Percentiles rank a stretch among this genome's conserved stretches.
These are phyloP conservation scores for Trissoscelio sp. DNA, from an alignment of 2,888 invertebrate genomes.

Conservation along the genomic window DNA sequence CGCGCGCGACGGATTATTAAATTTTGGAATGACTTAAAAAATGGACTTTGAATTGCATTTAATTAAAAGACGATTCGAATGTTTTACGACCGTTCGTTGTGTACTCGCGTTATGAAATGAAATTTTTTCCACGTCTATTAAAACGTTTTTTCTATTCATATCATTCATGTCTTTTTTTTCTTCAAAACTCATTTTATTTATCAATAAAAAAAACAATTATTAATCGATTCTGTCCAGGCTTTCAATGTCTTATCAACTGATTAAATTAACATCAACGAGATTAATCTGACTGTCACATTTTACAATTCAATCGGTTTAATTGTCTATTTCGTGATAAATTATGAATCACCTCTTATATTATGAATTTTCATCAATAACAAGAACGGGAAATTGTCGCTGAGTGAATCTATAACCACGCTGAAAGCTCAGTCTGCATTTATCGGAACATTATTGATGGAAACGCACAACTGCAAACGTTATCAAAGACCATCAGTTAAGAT, in stretches of 20 bases:
- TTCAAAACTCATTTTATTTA: no score
- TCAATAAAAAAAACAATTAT: no score
- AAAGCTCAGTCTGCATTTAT: slow-evolving; percentile 42
- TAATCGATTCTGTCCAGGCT: no score
- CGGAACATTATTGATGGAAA: slow-evolving; percentile 41
- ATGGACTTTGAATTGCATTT: slow-evolving; percentile 10
- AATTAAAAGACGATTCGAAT: slow-evolving; percentile 14
- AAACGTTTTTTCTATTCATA: no score
- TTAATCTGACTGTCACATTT: background rate
- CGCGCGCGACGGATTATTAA: slow-evolving; percentile 20
- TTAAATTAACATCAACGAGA: no score
- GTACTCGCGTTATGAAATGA: background rate
- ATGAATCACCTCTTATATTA: background rate
- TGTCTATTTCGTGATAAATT: slow-evolving; percentile 16
- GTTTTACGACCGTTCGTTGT: background rate
- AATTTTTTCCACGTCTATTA: background rate
- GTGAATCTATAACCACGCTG: slow-evolving; percentile 33
- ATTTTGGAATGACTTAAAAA: slow-evolving; percentile 11
- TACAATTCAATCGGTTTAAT: slow-evolving; percentile 1
- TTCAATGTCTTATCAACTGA: no score
- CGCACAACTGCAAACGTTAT: slow-evolving; percentile 18
- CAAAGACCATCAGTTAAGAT: slow-evolving; percentile 41
- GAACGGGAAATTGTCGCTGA: slow-evolving; percentile 22
- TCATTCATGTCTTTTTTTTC: no score
- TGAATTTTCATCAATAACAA: slow-evolving; percentile 35